Evolutionary conservation across 2,797 vertebrate species (phyloP), one percentile per base, ranked within the genome.

Genomic region (Tragopan temminckii): DNA sequence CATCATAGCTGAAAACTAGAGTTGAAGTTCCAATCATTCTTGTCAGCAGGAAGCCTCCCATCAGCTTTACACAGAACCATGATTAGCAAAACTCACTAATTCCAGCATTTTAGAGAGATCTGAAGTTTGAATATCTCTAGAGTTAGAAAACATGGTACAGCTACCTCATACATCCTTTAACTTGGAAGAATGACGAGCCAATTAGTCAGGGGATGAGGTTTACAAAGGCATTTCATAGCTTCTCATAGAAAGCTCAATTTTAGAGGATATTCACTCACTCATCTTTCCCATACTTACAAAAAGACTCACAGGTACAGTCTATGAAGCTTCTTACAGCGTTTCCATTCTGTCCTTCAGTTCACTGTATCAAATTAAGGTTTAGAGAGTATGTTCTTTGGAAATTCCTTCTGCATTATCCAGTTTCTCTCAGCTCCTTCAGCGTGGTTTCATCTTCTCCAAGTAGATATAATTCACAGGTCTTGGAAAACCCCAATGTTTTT

Each of bases 391-490:
- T 20, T 75, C 18, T 63, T 67, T 38, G 7, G 27, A 81, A 86
- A 88, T 59, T 83, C 24, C 20, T 81, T 63, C 52, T 69, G 21
- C 24, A 6, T 40, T 42, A 38, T 33, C 31, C 18, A 63, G 8
- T 77, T 79, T 64, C 33, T 84, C 52, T 85, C 42, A 86, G 16
- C 19, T 84, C 15, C 48, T 67, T 67, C 7, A 9, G 53, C 74
- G 19, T 13, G 66, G 21, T 63, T 88, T 90, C 42, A 86, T 12
- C 43, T 82, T 11, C 36, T 64, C 36, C 45, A 77, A 50, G 31
- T 38, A 89, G 31, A 77, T 19, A 61, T 0, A 5, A 18, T 14
- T 86, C 14, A 23, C 29, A 7, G 0, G 0, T 2, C 38, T 35
- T 53, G 6, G 57, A 59, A 50, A 24, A 80, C 21, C 15, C 21